Evolutionary conservation across 1,140 invertebrate species (phyloP), one percentile per base, ranked within the genome.

Genomic region (Heterodera schachtii): DNA sequence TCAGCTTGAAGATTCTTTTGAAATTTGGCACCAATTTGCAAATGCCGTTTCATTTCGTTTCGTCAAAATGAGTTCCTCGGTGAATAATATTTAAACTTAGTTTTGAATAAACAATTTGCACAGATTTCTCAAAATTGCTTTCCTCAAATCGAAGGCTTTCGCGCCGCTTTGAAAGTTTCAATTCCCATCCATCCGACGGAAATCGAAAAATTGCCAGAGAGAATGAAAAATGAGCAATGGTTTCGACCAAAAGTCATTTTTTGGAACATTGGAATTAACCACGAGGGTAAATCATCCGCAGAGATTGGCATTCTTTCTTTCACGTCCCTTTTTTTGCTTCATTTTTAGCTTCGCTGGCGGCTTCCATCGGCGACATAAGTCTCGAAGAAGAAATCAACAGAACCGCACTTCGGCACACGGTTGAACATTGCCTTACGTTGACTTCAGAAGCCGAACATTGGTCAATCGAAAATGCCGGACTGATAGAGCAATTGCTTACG

Each of bases 211-310:
- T 73, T 89, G 8, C 86, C 87, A 13, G 41, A 66, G 13, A 49
- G 46, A 46, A 41, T 81, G 31, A 74, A 73, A n/a, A 77, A 78
- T 13, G 82, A 84, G n/a, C 79, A 85, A 71, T 73, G 73, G 67
- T 89, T 88, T 75, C 73, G 75, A 43, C 83, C 88, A 11, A 52
- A 46, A 47, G 88, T 84, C 16, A 57, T 80, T 16, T 88, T 80
- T 71, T 87, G 86, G 84, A 88, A 87, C 78, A 21, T 87, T n/a
- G 87, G 86, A 9, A 77, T 89, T 13, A 87, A 89, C 71, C 86
- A 87, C 70, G 87, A 87, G 73, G 87, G 85, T 31, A 78, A 19
- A 19, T 64, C 5, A 19, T 64, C 11, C 6, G 6, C 49, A 52
- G 6, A 8, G 49, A 8, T 0, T 11, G 49, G 0, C 6, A 8